phyloP scores from a whole-genome alignment of 2,797 vertebrate genomes.

The Vultur gryphus region DNA sequence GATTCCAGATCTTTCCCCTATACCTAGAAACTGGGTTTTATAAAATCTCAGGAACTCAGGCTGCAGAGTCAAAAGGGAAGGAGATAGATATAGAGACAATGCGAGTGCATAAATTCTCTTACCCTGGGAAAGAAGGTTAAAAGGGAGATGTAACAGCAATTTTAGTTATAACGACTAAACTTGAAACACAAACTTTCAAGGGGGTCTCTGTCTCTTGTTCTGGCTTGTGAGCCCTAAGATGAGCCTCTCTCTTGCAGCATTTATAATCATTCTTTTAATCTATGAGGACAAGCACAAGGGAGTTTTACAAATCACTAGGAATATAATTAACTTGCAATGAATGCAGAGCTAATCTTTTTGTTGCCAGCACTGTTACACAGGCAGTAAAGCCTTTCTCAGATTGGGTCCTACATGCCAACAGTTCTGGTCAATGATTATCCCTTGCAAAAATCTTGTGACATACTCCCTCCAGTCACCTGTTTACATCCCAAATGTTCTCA shows the following conservation, averaged over 20 bases:
- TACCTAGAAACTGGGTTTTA: not conserved
- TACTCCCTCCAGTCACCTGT: slow-evolving; percentile 36
- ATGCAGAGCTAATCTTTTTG: not conserved
- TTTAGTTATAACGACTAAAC: not conserved
- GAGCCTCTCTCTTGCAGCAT: not conserved
- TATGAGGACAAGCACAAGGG: not conserved
- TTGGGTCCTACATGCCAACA: not conserved
- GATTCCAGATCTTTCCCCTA: not conserved
- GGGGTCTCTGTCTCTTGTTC: not conserved
- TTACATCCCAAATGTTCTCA: slow-evolving; percentile 45
- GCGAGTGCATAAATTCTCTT: not conserved
- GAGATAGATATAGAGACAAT: not conserved
- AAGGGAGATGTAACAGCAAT: not conserved
- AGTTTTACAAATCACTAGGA: not conserved
- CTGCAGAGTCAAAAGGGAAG: not conserved
- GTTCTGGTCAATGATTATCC: slow-evolving; percentile 46
- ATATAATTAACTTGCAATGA: not conserved
- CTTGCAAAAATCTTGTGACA: slow-evolving; percentile 22
- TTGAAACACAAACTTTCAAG: not conserved
- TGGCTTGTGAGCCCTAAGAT: not conserved
- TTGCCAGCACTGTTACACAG: not conserved
- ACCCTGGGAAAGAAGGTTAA: not conserved
- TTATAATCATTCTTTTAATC: not conserved
- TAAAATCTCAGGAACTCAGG: not conserved
- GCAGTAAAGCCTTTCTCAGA: not conserved